phyloP scores from a whole-genome alignment of 2,797 vertebrate genomes.

The Synanceia verrucosa region DNA sequence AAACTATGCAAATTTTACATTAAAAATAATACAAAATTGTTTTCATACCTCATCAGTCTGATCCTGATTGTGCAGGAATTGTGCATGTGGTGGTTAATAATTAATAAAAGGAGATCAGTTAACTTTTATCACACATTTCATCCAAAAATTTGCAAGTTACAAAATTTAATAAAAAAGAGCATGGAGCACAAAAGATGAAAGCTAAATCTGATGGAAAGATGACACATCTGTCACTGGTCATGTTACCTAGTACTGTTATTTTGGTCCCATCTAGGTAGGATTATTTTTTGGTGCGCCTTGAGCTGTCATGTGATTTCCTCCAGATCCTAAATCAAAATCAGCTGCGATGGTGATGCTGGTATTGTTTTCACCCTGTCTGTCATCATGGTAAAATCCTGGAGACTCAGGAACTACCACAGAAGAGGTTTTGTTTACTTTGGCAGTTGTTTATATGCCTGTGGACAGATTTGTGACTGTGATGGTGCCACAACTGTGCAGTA shows the following conservation, averaged over 20 bases:
- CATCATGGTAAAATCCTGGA: neutral
- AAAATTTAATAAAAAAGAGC: neutral
- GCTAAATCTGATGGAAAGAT: neutral
- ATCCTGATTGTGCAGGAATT: neutral
- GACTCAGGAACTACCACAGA: neutral
- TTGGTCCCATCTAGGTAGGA: neutral
- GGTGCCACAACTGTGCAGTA: neutral
- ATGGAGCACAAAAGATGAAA: neutral
- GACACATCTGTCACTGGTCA: neutral
- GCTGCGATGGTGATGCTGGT: neutral
- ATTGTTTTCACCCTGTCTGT: neutral
- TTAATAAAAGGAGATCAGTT: too few species aligned
- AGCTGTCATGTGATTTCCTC: neutral
- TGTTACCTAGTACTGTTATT: neutral
- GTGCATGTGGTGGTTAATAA: neutral
- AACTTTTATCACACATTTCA: neutral
- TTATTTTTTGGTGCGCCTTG: neutral
- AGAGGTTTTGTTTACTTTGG: neutral
- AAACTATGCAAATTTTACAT: constrained; percentile 34
- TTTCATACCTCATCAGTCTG: neutral
- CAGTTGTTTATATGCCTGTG: too few species aligned
- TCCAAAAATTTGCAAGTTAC: neutral
- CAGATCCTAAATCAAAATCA: neutral
- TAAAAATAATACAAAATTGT: neutral
- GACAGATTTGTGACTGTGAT: neutral